Conservation (phyloP, 2,113 vertebrate species). For the Amphilophus citrinellus region DNA sequence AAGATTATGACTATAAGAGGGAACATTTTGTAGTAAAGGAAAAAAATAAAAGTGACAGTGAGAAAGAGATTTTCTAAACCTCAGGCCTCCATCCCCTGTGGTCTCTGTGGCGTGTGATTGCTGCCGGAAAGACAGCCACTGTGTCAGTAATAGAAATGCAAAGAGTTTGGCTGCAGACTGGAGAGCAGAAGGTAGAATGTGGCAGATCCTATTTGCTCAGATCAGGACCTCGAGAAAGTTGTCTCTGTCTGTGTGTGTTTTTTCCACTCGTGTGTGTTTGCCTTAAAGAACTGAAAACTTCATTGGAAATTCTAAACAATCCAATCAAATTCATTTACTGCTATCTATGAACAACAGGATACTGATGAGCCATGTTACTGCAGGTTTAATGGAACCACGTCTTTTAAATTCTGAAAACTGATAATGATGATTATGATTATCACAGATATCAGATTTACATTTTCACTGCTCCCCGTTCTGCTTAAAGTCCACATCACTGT, state of each 20-base stretch:
- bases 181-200: not conserved
- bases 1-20: not conserved
- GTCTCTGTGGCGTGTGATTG: conserved; percentile 6
- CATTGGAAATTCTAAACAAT: not conserved
- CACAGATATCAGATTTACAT: not conserved
- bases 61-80: conserved; percentile 1
- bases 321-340: not conserved
- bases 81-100: conserved; percentile 21
- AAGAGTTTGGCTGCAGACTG: conserved; percentile 12
- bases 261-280: not conserved
- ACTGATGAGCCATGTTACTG: not conserved
- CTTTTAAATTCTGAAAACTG: not conserved
- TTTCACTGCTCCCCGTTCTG: not conserved
- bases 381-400: not conserved
- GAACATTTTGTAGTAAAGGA: not conserved
- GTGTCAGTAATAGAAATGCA: conserved; percentile 23
- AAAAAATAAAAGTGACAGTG: not conserved
- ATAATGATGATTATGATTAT: not conserved
- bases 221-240: not conserved
- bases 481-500: not conserved
- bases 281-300: not conserved
- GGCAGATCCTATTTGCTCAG: conserved; percentile 1
- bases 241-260: not conserved
- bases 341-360: not conserved
- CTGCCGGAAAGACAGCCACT: conserved; percentile 18